Percentiles rank a stretch among this genome's conserved stretches.
Conservation (phyloP, 2,888 invertebrate species). For the Parnassius apollo region DNA sequence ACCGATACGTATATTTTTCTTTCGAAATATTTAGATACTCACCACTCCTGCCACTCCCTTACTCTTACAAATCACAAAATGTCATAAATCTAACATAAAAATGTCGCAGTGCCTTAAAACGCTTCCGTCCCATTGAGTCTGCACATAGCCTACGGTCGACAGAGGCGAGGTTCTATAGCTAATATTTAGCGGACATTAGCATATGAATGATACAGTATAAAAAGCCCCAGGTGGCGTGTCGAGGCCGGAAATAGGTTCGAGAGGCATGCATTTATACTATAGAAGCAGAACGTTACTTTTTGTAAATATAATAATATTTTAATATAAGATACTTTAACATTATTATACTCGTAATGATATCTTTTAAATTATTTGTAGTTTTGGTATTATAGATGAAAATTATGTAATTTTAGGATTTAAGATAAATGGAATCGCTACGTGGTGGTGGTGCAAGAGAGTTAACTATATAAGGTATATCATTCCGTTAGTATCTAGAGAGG, state of each 20-base stretch:
- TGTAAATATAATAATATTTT: background rate
- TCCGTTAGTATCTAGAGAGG: no score
- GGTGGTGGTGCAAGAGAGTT: no score
- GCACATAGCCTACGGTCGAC: constrained; percentile 32
- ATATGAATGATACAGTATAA: constrained; percentile 71
- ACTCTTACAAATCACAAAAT: constrained; percentile 22
- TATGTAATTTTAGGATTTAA: no score
- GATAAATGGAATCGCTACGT: no score
- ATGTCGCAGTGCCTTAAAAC: constrained; percentile 36
- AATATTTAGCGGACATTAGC: constrained; percentile 61
- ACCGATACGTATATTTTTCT: background rate
- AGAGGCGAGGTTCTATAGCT: constrained; percentile 37
- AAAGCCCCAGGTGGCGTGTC: constrained; percentile 67
- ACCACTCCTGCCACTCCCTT: background rate
- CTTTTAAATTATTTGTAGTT: no score
- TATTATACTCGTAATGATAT: no score
- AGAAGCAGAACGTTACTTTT: constrained; percentile 36
- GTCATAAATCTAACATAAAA: constrained; percentile 39
- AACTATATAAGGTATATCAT: no score
- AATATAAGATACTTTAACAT: no score
- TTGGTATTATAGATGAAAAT: no score
- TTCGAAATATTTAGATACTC: constrained; percentile 3
- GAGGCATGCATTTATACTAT: constrained; percentile 33
- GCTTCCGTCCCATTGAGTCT: constrained; percentile 39
- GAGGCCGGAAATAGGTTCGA: constrained; percentile 63